Conservation (phyloP, 2,113 vertebrate genomes). For the Pholis gunnellus region DNA sequence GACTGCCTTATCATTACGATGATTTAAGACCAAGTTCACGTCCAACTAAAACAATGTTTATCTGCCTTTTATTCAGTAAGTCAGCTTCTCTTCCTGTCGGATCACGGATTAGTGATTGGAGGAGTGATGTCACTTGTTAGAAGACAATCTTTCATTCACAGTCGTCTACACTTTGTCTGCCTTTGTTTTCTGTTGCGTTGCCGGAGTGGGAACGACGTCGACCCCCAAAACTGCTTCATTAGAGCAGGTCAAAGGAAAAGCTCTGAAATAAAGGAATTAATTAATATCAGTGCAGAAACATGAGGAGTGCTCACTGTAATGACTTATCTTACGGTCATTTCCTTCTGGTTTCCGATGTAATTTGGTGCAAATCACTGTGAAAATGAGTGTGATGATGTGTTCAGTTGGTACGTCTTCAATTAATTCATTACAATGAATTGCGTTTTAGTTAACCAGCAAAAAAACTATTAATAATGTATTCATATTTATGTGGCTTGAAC, state of each 20-base stretch:
- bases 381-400: background rate
- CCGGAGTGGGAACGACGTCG: background rate
- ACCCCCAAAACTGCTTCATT: background rate
- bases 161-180: background rate
- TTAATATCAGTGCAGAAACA: background rate
- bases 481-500: background rate
- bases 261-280: background rate
- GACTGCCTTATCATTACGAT: background rate
- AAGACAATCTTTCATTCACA: background rate
- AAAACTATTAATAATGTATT: background rate
- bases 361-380: background rate
- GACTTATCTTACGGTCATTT: background rate
- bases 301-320: background rate
- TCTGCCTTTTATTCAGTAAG: background rate
- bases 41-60: constrained; percentile 3
- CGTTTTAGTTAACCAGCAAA: background rate
- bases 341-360: background rate
- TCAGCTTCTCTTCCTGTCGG: background rate
- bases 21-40: background rate
- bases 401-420: background rate
- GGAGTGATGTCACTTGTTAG: background rate
- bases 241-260: background rate
- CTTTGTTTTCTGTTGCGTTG: background rate
- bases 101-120: background rate
- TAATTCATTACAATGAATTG: background rate